Percentiles rank a stretch among this genome's conserved stretches.
These are phyloP conservation scores for Oceanodroma leucorhoa DNA, from an alignment of 2,797 vertebrate genomes.

Conservation along the genomic window DNA sequence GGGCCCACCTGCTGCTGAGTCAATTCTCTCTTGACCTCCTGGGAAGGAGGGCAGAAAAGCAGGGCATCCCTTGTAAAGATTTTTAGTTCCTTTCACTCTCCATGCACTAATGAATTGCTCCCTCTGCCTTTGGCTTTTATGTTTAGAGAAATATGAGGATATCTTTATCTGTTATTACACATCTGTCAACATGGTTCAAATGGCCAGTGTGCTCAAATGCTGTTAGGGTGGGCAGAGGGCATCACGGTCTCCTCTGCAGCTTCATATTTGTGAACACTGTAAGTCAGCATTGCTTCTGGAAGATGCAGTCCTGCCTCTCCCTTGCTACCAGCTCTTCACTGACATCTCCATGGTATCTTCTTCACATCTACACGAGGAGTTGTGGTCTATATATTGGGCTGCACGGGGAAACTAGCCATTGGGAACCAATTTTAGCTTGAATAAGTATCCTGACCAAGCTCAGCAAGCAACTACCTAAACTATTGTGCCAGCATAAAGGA, in stretches of 20 bases:
- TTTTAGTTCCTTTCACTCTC: background rate
- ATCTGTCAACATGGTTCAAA: background rate
- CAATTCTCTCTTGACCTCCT: background rate
- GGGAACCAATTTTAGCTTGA: background rate
- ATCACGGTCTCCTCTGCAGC: background rate
- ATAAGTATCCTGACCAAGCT: background rate
- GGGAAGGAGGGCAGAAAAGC: background rate
- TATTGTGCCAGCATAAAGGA: background rate
- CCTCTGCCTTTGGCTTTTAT: background rate
- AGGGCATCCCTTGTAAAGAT: background rate
- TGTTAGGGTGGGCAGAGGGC: background rate
- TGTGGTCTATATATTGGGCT: background rate
- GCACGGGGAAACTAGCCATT: background rate
- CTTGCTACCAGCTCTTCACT: background rate
- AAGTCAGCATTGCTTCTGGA: background rate
- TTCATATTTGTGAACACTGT: accelerated
- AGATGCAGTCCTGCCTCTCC: background rate
- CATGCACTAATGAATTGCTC: background rate
- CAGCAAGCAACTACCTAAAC: background rate
- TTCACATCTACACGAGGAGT: background rate
- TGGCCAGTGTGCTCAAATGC: background rate
- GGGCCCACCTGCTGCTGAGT: background rate
- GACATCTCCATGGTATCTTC: background rate
- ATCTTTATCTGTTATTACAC: background rate
- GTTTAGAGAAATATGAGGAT: background rate